Evolutionary conservation across 1,140 invertebrate genomes (phyloP), one percentile per base, ranked within the genome.

Genomic region (Linepithema humile): DNA sequence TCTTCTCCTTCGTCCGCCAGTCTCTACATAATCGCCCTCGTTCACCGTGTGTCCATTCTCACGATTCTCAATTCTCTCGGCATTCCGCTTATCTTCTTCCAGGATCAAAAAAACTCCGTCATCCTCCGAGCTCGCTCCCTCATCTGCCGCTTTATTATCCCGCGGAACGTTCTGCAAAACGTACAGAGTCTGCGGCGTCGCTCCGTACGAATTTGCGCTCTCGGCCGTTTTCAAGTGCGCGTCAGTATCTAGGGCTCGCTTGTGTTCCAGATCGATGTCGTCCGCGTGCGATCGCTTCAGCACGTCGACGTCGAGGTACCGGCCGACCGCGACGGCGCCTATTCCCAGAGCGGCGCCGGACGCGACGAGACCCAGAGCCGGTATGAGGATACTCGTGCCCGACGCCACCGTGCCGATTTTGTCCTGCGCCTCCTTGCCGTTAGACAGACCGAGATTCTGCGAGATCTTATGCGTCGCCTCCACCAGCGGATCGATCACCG

Each of bases 401-500:
- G 96, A 95, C 0, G 94, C 95, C 0, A 96, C 95, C 7, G 96
- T 95, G 1, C 96, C 97, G n/a, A 97, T 95, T 90, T 97, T 97
- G 86, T 97, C 96, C 91, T 97, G 95, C 4, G 96, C 95, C n/a
- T 94, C 91, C 55, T 95, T 91, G 23, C 92, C 88, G 74, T 92
- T 91, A 1, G 96, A 95, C 1, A 97, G 93, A 4, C 97, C 97
- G 9, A 97, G 93, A 91, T 97, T 97, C 74, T 97, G 95, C 1
- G 96, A 96, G 69, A 97, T 97, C 92, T 97, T 97, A 3, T 97
- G 96, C 0, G 97, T 97, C 0, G 97, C 97, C 93, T 97, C 97
- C 0, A 97, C 95, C 3, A 97, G 82, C 1, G 97, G 97, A 77
- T 97, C 96, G 12, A 97, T 94, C 0, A 97, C 96, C 0, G 97